Base-by-base conservation (phyloP, 1,140 invertebrate species). In the Bactericera cockerelli region DNA sequence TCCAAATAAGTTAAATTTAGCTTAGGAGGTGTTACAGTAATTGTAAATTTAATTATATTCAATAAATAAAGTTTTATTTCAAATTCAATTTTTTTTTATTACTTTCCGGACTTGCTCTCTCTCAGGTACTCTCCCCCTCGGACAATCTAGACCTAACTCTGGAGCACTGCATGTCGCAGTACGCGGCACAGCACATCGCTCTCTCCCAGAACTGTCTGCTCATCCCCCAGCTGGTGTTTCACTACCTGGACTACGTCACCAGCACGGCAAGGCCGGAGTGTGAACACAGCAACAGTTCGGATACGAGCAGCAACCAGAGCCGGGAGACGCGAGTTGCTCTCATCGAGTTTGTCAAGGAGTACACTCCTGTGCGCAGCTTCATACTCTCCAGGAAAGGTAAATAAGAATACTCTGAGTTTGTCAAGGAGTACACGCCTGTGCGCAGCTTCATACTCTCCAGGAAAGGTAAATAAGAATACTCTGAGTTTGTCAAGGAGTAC, bases 391-490 rank as follows among this genome's bases (percentile, higher is more conserved):
- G 42, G 19, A 49, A 22, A 49, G 42, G 42, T 49, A 49, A 49
- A 36, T 11, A 49, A 49, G 42, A 49, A 49, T n/a, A n/a, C n/a
- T n/a, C n/a, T 49, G 42, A 49, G 4, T 49, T 49, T 49, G 42
- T 49, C 42, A 49, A 49, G 22, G 42, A 49, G 22, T 49, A 49
- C 19, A 49, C 42, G n/a, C 3, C 42, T 49, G 22, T 49, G n/a
- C n/a, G 42, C n/a, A 49, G 42, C 22, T 49, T 49, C n/a, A 49
- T 49, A 4, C 22, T 49, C 8, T 4, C 42, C n/a, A 4, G 42
- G 19, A 49, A 22, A 49, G 42, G 42, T 49, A 49, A 49, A 49
- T n/a, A n/a, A n/a, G n/a, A n/a, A n/a, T n/a, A n/a, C n/a, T n/a
- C n/a, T 49, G 42, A 49, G 4, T 49, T 49, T 49, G 42, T 49